phyloP scores from a whole-genome alignment of 2,888 invertebrate species.

The Gandaritis pyraliata region DNA sequence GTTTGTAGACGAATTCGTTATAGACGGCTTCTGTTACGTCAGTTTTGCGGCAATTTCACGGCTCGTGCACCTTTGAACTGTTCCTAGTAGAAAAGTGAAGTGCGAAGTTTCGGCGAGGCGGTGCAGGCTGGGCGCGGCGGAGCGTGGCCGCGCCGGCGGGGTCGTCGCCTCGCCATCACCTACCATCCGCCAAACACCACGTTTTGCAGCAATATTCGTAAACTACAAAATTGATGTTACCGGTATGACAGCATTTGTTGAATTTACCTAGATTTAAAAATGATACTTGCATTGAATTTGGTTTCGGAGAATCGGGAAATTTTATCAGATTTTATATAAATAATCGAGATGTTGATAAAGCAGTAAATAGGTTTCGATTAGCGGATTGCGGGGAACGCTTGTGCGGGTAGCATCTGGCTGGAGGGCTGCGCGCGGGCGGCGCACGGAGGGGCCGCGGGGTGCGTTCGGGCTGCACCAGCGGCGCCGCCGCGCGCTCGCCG shows the following conservation, averaged over 20 bases:
- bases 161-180: slow-evolving; percentile 67
- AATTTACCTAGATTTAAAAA: background rate
- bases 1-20: slow-evolving; percentile 43
- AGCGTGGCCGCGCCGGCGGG: slow-evolving; percentile 70
- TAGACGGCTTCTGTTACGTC: slow-evolving; percentile 64
- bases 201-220: slow-evolving; percentile 26
- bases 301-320: background rate
- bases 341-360: slow-evolving; percentile 13
- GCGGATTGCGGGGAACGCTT: slow-evolving; percentile 54
- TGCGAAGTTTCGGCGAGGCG: slow-evolving; percentile 81
- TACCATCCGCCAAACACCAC: slow-evolving; percentile 32
- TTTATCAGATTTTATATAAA: slow-evolving; percentile 1
- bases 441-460: slow-evolving; percentile 68
- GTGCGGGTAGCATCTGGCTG: slow-evolving; percentile 71
- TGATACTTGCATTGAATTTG: background rate
- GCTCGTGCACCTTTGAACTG: slow-evolving; percentile 69
- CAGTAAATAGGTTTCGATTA: slow-evolving; percentile 27
- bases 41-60: slow-evolving; percentile 81
- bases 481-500: slow-evolving; percentile 39
- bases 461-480: slow-evolving; percentile 69
- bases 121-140: slow-evolving; percentile 68
- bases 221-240: slow-evolving; percentile 18
- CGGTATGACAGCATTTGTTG: slow-evolving; percentile 5
- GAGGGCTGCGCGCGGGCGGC: slow-evolving; percentile 72
- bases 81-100: slow-evolving; percentile 81